Conservation (phyloP, 2,797 vertebrate genomes). For the Thamnophis elegans region DNA sequence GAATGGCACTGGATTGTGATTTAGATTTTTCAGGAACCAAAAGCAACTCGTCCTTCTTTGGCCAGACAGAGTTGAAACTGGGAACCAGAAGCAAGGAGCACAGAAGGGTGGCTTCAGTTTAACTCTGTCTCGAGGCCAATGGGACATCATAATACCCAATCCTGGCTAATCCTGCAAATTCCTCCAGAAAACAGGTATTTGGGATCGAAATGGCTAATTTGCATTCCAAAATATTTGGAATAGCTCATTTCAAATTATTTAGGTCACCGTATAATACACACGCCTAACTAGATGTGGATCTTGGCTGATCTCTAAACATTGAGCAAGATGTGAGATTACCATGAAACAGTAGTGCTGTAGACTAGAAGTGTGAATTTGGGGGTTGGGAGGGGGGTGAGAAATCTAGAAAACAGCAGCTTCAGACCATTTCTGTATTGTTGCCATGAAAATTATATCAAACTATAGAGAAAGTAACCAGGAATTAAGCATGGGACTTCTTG, state of each 20-base stretch:
- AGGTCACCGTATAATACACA: not conserved
- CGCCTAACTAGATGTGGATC: not conserved
- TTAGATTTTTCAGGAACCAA: no score
- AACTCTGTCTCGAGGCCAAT: no score
- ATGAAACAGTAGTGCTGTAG: not conserved
- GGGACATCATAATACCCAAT: no score
- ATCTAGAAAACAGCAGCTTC: not conserved
- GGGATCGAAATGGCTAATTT: not conserved
- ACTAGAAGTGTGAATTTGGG: not conserved
- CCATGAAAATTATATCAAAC: not conserved
- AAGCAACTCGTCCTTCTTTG: no score
- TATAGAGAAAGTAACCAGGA: not conserved
- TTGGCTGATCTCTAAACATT: not conserved
- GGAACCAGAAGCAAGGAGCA: no score
- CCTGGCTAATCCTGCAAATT: no score
- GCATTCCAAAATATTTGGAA: not conserved
- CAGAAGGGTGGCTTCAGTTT: no score
- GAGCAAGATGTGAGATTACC: not conserved
- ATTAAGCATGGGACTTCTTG: not conserved
- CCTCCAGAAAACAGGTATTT: no score
- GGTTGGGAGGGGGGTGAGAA: no score
- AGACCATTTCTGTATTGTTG: not conserved
- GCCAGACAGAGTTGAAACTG: no score
- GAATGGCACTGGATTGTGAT: no score
- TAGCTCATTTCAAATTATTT: not conserved